Evolutionary conservation across 2,888 invertebrate genomes (phyloP), one percentile per base, ranked within the genome.

Genomic region (Amblyjoppa proteus): DNA sequence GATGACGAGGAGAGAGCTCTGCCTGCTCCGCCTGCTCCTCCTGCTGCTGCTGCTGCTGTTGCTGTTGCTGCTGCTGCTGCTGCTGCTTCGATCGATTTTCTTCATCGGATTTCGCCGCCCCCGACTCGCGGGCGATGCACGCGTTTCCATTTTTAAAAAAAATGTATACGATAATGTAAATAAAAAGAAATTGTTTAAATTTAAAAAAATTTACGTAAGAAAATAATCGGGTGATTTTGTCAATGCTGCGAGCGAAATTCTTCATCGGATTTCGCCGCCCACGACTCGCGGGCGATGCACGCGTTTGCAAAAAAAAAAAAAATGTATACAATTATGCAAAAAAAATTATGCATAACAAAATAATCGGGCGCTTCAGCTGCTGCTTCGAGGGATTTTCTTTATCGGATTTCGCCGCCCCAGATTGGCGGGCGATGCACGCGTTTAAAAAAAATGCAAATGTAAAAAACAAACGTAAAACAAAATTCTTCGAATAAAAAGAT

Each of bases 41-140:
- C 28, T 31, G 70, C 11, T 61, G 76, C 76, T 70, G 45, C 68
- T 20, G 70, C 16, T 31, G 70, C 11, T 61, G 76, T 20, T 20
- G 20, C 13, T 45, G 76, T 20, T 20, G 20, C 13, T 45, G 4
- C 1, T 31, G 68, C 11, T 41, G 45, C 68, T 20, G 70, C 28
- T 31, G 70, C 11, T 61, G 76, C 76, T 70, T 73, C 71, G 73
- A 84, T 84, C 81, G 76, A 84, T 79, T 81, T 84, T 81, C 76
- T 61, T 77, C 76, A 56, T 77, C 56, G 58, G 66, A 81, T 84
- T 81, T 81, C 51, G n/a, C 20, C 49, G n/a, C 49, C 49, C 13
- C 45, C 28, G 64, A 45, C 16, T 28, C 5, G 31, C 45, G 7
- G 64, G 58, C 7, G 9, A 34, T 34, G 34, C 34, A 5, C 34